Conservation (phyloP, 2,113 vertebrate genomes). For the Rynchops niger region DNA sequence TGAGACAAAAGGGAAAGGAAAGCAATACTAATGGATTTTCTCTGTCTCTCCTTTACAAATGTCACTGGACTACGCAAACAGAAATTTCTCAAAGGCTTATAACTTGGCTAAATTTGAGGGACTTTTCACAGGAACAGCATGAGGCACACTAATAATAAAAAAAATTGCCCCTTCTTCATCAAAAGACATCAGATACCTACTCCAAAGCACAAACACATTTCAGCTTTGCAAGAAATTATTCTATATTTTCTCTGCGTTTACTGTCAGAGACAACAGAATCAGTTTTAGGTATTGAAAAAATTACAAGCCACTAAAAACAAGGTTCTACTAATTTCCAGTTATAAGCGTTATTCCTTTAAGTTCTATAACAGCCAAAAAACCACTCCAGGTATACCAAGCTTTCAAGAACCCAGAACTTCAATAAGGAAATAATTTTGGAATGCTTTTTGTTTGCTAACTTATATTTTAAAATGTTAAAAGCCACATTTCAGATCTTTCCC, state of each 20-base stretch:
- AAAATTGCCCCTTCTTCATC: background rate
- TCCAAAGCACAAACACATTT: background rate
- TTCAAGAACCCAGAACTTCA: background rate
- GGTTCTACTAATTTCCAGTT: background rate
- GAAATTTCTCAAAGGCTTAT: background rate
- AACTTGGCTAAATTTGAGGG: background rate
- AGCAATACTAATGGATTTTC: background rate
- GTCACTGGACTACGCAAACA: background rate
- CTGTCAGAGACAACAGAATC: background rate
- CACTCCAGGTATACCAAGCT: background rate
- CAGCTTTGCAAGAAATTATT: background rate
- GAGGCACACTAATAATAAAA: background rate
- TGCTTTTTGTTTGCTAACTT: background rate
- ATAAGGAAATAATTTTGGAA: background rate
- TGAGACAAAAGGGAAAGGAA: background rate
- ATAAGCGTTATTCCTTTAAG: background rate
- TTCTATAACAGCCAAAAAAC: background rate
- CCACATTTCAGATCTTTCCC: background rate
- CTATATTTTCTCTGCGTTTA: background rate
- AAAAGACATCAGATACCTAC: background rate
- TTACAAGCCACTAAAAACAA: background rate
- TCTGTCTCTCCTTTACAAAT: background rate
- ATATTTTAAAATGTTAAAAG: background rate
- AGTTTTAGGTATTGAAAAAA: background rate
- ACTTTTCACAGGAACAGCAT: background rate